phyloP scores from a whole-genome alignment of 2,888 invertebrate genomes.

The Drosophila acutilabella region DNA sequence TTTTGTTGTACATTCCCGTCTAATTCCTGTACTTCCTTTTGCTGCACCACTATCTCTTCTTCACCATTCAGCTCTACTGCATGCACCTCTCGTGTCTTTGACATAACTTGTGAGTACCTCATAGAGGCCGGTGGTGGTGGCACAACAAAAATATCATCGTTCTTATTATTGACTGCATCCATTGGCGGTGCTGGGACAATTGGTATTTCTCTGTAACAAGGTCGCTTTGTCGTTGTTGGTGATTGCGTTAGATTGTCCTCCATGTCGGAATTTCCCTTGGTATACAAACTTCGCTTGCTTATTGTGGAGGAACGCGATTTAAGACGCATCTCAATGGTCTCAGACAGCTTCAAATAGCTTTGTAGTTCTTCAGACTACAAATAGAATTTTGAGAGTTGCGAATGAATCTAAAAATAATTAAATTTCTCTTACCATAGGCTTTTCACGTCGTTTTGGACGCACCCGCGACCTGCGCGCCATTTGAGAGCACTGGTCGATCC shows the following conservation, averaged over 20 bases:
- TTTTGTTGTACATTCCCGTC: no score
- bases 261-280: constrained; percentile 49
- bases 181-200: constrained; percentile 17
- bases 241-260: constrained; percentile 18
- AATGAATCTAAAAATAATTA: neutral
- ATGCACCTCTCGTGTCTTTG: neutral
- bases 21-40: no score
- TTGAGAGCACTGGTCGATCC: no score
- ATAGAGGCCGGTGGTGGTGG: constrained; percentile 36
- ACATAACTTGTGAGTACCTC: neutral
- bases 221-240: neutral
- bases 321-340: constrained; percentile 9
- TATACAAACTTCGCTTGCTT: constrained; percentile 55
- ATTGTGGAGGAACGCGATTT: neutral
- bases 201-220: neutral
- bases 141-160: neutral
- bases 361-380: constrained; percentile 36
- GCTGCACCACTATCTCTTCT: neutral
- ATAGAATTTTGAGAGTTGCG: neutral
- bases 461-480: neutral
- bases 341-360: constrained; percentile 29
- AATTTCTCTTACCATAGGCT: constrained; percentile 2
- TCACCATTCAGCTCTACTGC: neutral
- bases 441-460: neutral
- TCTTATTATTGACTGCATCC: neutral